These are phyloP conservation scores for Oncorhynchus mykiss DNA, from an alignment of 2,113 vertebrate genomes.

Conservation along the genomic window DNA sequence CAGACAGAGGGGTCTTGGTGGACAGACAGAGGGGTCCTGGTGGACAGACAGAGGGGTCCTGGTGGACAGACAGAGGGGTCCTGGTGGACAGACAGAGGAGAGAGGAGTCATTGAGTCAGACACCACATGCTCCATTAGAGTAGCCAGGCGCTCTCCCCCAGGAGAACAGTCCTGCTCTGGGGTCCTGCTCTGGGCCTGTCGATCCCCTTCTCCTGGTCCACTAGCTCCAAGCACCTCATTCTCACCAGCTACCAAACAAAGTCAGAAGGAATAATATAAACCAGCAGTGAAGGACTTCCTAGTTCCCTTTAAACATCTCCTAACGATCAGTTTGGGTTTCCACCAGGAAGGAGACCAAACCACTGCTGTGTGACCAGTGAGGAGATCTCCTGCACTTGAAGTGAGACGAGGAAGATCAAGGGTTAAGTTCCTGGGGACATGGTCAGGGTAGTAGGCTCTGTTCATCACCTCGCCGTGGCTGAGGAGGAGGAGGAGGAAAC, in stretches of 20 bases:
- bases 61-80: too few species aligned
- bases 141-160: constrained; percentile 16
- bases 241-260: not conserved
- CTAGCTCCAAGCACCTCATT: not conserved
- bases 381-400: constrained; percentile 26
- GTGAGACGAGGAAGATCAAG: constrained; percentile 50
- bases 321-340: too few species aligned
- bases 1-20: too few species aligned
- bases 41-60: too few species aligned
- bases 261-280: not conserved
- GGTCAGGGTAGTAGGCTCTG: too few species aligned
- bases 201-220: not conserved
- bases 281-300: constrained; percentile 27
- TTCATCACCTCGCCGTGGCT: constrained; percentile 85
- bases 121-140: not conserved
- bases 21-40: too few species aligned
- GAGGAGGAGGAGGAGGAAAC: constrained; percentile 65
- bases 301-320: constrained; percentile 11
- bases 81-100: constrained; percentile 3
- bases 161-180: constrained; percentile 37
- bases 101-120: not conserved
- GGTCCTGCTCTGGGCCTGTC: not conserved
- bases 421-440: not conserved
- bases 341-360: not conserved
- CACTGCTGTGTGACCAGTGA: not conserved